A percentile compares a stretch with the other conserved stretches of the same genome.
Conservation (phyloP, 2,113 vertebrate species). For the Mesocricetus auratus region DNA sequence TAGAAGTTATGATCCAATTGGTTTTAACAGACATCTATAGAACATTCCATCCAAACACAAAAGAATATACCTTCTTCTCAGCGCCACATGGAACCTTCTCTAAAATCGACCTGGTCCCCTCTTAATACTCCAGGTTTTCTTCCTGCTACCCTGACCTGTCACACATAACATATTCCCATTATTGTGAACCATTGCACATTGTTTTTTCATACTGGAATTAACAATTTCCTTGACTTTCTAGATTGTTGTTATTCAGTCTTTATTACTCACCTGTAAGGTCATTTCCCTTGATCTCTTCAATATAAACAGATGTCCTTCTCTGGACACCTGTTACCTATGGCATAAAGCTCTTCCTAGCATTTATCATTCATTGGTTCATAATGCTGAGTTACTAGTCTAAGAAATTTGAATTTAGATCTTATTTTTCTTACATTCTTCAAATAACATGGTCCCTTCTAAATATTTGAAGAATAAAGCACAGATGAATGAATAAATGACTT, state of each 20-base stretch:
- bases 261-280: background rate
- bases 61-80: too few relatives aligned
- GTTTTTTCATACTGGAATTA: background rate
- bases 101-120: background rate
- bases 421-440: background rate
- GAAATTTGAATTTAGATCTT: background rate
- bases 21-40: too few relatives aligned
- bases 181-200: background rate
- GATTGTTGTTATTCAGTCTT: background rate
- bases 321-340: background rate
- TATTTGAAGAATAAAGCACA: slow-evolving; percentile 17
- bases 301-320: background rate
- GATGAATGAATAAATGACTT: background rate
- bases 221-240: background rate
- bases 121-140: background rate
- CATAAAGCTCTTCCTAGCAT: background rate
- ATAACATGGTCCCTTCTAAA: background rate
- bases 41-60: too few relatives aligned
- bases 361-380: background rate
- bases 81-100: too few relatives aligned
- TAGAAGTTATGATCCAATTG: too few relatives aligned
- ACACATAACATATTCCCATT: background rate
- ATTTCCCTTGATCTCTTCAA: background rate
- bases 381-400: background rate
- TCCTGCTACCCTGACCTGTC: too few relatives aligned